phyloP scores from a whole-genome alignment of 2,888 invertebrate genomes.

The Oxycera nigricornis region DNA sequence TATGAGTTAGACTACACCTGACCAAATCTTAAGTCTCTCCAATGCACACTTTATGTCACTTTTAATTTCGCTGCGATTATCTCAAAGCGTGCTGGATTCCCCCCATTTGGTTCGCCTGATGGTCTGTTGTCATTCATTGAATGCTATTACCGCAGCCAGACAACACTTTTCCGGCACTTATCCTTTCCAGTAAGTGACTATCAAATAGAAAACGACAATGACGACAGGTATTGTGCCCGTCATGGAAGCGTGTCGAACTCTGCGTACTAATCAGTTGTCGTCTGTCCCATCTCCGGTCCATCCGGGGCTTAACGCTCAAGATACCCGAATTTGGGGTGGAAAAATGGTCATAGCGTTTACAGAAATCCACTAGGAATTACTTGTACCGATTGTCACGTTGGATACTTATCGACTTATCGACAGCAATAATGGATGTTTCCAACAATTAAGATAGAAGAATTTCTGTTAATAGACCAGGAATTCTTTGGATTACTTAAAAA shows the following conservation, averaged over 20 bases:
- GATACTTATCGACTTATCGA: not conserved
- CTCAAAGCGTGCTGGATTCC: not conserved
- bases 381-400: not conserved
- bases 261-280: conserved; percentile 26
- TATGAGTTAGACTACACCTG: not conserved
- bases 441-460: not conserved
- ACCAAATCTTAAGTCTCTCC: not conserved
- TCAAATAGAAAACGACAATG: not conserved
- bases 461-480: not conserved
- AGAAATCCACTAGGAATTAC: not conserved
- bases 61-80: not conserved
- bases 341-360: not conserved
- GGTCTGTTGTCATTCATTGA: not conserved
- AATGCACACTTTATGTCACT: not conserved
- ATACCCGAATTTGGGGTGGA: not conserved
- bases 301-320: not conserved
- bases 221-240: not conserved
- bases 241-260: not conserved
- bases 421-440: not conserved
- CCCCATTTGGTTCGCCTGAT: not conserved
- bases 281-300: conserved; percentile 10
- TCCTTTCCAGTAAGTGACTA: conserved; percentile 16
- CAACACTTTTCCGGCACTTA: conserved; percentile 17
- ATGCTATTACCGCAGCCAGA: conserved; percentile 13
- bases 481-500: not conserved